Percentiles rank a stretch among this genome's conserved stretches.
These are phyloP conservation scores for Epirrita christyi DNA, from an alignment of 2,888 invertebrate species.

Conservation along the genomic window DNA sequence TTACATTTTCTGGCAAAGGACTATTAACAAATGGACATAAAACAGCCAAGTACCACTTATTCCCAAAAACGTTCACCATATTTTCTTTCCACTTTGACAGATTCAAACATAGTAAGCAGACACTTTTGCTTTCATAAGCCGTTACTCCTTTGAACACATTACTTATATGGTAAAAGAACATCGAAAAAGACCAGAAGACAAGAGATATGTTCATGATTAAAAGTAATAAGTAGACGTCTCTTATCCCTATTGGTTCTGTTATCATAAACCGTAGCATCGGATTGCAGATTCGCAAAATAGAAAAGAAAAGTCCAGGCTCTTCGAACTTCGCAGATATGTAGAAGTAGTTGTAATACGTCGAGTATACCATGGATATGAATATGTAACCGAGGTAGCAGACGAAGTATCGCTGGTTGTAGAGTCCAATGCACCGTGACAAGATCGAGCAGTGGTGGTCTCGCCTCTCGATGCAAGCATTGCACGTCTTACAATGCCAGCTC, in stretches of 20 bases:
- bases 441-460: conserved; percentile 95
- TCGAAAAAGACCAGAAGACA: conserved; percentile 48
- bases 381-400: conserved; percentile 89
- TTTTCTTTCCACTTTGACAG: conserved; percentile 88
- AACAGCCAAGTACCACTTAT: conserved; percentile 63
- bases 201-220: conserved; percentile 52
- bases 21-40: conserved; percentile 60
- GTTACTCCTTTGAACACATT: conserved; percentile 82
- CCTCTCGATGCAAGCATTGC: conserved; percentile 91
- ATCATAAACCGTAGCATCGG: conserved; percentile 50
- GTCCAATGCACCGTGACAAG: conserved; percentile 93
- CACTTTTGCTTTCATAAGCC: conserved; percentile 70
- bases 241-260: conserved; percentile 45
- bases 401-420: conserved; percentile 92
- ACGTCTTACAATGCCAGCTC: conserved; percentile 93
- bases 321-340: conserved; percentile 81
- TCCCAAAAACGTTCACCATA: conserved; percentile 88
- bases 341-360: conserved; percentile 86
- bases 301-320: conserved; percentile 44
- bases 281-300: conserved; percentile 50
- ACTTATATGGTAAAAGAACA: conserved; percentile 66
- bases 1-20: conserved; percentile 43
- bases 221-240: conserved; percentile 55
- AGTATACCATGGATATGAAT: conserved; percentile 87
- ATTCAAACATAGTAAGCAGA: conserved; percentile 66